Conservation (phyloP, 2,888 invertebrate species). For the Griposia aprilina region DNA sequence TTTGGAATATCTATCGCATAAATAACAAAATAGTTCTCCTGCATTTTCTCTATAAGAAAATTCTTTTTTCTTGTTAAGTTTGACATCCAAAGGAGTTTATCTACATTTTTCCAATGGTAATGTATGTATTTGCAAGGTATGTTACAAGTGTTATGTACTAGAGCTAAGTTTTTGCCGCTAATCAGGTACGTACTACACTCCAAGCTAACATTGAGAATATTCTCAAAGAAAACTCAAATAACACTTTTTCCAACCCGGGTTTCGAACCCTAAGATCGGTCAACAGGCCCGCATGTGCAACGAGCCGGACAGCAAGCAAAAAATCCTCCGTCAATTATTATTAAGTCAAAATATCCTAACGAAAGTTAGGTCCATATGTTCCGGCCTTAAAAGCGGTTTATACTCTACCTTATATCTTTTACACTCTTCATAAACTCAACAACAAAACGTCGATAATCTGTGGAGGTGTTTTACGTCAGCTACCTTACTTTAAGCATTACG, state of each 20-base stretch:
- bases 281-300: neutral
- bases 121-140: neutral
- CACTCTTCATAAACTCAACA: constrained; percentile 38
- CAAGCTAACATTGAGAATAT: neutral
- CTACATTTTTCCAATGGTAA: neutral
- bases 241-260: neutral
- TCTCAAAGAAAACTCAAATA: neutral
- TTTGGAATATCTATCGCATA: neutral
- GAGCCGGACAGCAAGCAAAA: neutral
- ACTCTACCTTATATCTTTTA: constrained; percentile 10
- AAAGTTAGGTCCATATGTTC: neutral
- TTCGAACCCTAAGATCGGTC: no score
- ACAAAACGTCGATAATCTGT: constrained; percentile 64
- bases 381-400: neutral
- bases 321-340: neutral
- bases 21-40: neutral
- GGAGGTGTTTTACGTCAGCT: constrained; percentile 72
- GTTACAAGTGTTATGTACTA: neutral
- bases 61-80: no score
- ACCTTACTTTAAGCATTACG: constrained; percentile 79
- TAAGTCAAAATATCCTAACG: neutral
- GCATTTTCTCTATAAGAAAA: neutral
- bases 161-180: neutral
- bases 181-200: neutral
- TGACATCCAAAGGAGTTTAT: no score